Conservation (phyloP, 2,888 invertebrate genomes). For the Flexamia atlantica region DNA sequence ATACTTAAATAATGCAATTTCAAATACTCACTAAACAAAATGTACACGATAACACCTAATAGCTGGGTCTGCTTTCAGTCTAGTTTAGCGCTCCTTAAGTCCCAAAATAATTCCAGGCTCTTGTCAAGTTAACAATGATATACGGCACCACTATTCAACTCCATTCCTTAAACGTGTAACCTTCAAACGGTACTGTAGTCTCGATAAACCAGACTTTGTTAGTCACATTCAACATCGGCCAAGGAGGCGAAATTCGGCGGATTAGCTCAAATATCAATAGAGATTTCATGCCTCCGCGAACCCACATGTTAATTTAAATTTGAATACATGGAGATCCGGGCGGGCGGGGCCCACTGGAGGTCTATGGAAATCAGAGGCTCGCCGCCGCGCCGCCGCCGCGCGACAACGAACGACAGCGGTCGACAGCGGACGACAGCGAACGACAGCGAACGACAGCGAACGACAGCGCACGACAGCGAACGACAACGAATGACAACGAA, state of each 20-base stretch:
- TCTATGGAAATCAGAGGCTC: background rate
- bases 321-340: slow-evolving; percentile 13
- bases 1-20: too few relatives aligned
- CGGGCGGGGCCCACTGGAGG: slow-evolving; percentile 13
- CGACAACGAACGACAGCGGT: background rate
- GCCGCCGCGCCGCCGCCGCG: background rate
- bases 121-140: too few relatives aligned
- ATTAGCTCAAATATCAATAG: slow-evolving; percentile 11
- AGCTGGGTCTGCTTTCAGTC: too few relatives aligned
- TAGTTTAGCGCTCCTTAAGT: too few relatives aligned
- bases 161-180: too few relatives aligned
- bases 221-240: background rate
- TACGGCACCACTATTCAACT: too few relatives aligned
- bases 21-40: too few relatives aligned
- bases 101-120: too few relatives aligned
- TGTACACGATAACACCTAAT: too few relatives aligned
- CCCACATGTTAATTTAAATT: slow-evolving; percentile 40
- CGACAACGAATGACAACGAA: too few relatives aligned
- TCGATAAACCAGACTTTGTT: background rate
- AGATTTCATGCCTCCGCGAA: slow-evolving; percentile 8
- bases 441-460: too few relatives aligned
- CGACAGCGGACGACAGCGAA: background rate
- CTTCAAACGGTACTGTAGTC: background rate
- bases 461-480: too few relatives aligned
- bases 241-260: background rate